phyloP scores from a whole-genome alignment of 1,140 invertebrate genomes.

The Bombus impatiens region DNA sequence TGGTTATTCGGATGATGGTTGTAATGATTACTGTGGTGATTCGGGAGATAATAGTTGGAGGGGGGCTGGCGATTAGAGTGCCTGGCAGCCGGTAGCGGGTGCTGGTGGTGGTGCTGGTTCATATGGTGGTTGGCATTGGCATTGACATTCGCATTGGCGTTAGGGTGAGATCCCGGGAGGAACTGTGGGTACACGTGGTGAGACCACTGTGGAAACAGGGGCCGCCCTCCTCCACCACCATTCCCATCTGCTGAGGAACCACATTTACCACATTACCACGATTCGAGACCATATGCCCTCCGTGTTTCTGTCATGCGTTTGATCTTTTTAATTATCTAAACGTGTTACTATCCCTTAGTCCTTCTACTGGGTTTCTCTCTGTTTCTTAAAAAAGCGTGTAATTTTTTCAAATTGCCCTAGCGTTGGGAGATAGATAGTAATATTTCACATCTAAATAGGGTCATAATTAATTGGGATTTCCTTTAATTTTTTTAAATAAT shows the following conservation, averaged over 20 bases:
- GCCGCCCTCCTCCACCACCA: constrained; percentile 84
- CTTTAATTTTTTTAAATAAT: too few relatives aligned
- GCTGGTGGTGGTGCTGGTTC: constrained; percentile 83
- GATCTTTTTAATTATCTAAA: not conserved
- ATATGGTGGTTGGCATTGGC: constrained; percentile 82
- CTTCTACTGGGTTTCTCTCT: constrained; percentile 58
- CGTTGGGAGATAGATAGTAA: too few relatives aligned
- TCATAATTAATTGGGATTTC: too few relatives aligned
- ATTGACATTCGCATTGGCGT: constrained; percentile 84
- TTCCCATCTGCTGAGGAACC: constrained; percentile 81
- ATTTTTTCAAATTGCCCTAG: not conserved
- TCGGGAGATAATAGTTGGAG: constrained; percentile 80
- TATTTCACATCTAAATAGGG: too few relatives aligned
- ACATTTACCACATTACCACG: constrained; percentile 77
- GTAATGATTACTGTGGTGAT: constrained; percentile 81
- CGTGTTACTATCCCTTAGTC: too few relatives aligned
- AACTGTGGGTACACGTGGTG: constrained; percentile 96
- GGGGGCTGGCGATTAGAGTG: constrained; percentile 80
- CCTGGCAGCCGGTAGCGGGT: constrained; percentile 81
- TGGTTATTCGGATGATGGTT: constrained; percentile 81
- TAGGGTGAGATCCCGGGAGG: constrained; percentile 92
- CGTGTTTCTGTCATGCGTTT: constrained; percentile 20
- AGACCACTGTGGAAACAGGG: constrained; percentile 95
- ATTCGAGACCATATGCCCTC: constrained; percentile 28
- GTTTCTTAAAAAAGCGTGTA: not conserved